Evolutionary conservation across 37 sponge, comb jelly and placozoan species (phyloP), one percentile per base, ranked within the genome.

Genomic region (Aphrocallistes beatrix): DNA sequence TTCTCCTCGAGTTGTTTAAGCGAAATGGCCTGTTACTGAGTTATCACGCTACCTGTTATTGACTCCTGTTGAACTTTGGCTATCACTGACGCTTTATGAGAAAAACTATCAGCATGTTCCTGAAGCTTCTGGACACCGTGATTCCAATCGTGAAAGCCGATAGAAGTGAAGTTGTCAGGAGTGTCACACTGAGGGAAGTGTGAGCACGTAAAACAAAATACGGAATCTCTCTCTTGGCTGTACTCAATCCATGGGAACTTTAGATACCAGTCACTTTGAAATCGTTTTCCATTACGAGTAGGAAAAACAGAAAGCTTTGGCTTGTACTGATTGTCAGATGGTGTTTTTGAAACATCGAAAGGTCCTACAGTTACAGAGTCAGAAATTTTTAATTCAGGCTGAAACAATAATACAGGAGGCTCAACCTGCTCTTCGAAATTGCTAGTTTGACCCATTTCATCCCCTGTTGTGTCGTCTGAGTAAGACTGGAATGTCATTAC

Each of bases 261-360:
- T 47, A 60, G 8, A 60, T 60, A 60, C 75, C 75, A 60, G 75
- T 60, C 75, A 13, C 8, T 3, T 60, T 60, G 17, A 17, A 47
- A 47, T 47, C 49, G 49, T 47, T 47, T 17, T 47, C 49, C 49
- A 47, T 47, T 47, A 47, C 49, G 49, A 47, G 49, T 47, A 47
- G 49, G 17, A 47, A 47, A 47, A 47, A 47, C 49, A 13, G 49
- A 47, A 60, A 60, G 75, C 75, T 60, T 13, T 60, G 32, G 75
- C 75, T 60, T 3, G 75, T 60, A 60, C 21, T 19, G 75, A 13
- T 60, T 60, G 75, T 28, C 75, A 60, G 75, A 19, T 60, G 21
- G 21, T 60, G 75, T 60, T 60, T 60, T 60, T 60, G 75, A 60
- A 60, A 60, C 75, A 60, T 60, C 75, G 75, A 60, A 60, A 47